phyloP scores from a whole-genome alignment of 2,888 invertebrate species.

The Prosapia bicincta region DNA sequence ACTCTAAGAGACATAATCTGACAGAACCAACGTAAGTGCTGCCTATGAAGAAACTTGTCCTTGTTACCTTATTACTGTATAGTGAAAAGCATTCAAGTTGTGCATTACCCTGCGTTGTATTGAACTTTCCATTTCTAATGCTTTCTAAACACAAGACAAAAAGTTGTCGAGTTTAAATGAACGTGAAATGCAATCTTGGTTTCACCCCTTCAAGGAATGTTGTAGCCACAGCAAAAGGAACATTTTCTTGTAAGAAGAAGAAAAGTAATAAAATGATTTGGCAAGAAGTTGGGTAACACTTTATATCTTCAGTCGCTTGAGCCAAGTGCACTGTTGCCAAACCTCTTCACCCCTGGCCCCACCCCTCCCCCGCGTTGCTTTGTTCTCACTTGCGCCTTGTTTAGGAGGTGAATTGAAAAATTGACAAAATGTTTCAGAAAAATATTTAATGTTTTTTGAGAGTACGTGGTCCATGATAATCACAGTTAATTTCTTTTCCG shows the following conservation, averaged over 20 bases:
- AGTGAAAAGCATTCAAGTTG: too few species aligned
- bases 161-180: background rate
- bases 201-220: background rate
- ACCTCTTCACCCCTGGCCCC: conserved; percentile 1
- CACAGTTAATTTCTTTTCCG: too few species aligned
- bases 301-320: background rate
- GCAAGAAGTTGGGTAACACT: conserved; percentile 3
- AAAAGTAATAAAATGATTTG: conserved; percentile 7
- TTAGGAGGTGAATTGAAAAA: background rate
- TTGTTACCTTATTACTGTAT: too few species aligned
- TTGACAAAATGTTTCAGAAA: background rate
- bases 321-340: conserved; percentile 9
- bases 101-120: too few species aligned
- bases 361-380: background rate
- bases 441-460: too few species aligned
- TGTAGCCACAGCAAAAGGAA: background rate
- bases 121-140: too few species aligned
- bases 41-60: too few species aligned
- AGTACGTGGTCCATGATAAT: too few species aligned
- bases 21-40: too few species aligned
- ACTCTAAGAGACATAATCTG: too few species aligned
- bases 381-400: background rate
- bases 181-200: background rate
- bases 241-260: background rate
- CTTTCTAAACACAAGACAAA: background rate